Percentiles rank a stretch among this genome's conserved stretches.
Conservation (phyloP, 2,797 vertebrate genomes). For the Morus bassanus region DNA sequence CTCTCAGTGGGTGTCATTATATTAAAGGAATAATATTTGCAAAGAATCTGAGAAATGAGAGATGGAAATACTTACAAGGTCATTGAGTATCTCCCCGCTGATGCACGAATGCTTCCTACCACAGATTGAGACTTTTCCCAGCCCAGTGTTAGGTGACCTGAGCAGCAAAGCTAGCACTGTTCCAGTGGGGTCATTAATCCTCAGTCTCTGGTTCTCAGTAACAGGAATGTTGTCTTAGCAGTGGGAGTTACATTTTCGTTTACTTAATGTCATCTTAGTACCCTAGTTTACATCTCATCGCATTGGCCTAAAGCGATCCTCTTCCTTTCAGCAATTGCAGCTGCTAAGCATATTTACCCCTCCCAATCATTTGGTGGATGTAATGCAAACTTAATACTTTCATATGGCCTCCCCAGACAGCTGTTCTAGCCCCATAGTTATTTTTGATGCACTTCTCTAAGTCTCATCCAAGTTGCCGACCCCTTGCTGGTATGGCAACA, state of each 20-base stretch:
- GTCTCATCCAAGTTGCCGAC: background rate
- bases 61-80: background rate
- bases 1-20: background rate
- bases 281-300: background rate
- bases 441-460: background rate
- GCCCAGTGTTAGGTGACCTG: background rate
- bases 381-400: background rate
- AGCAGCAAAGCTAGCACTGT: background rate
- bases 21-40: background rate
- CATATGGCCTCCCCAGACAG: background rate
- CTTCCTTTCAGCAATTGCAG: conserved; percentile 21
- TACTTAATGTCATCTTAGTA: background rate
- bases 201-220: background rate
- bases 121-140: background rate
- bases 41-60: conserved; percentile 10
- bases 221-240: background rate
- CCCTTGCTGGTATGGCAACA: background rate
- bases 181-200: background rate
- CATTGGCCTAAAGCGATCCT: background rate
- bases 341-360: background rate
- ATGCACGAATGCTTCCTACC: background rate
- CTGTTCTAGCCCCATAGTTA: background rate
- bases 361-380: background rate
- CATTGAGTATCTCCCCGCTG: background rate
- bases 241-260: background rate